A percentile compares a stretch with the other conserved stretches of the same genome.
phyloP scores from a whole-genome alignment of 2,888 invertebrate species.

The Trichacis sp. region DNA sequence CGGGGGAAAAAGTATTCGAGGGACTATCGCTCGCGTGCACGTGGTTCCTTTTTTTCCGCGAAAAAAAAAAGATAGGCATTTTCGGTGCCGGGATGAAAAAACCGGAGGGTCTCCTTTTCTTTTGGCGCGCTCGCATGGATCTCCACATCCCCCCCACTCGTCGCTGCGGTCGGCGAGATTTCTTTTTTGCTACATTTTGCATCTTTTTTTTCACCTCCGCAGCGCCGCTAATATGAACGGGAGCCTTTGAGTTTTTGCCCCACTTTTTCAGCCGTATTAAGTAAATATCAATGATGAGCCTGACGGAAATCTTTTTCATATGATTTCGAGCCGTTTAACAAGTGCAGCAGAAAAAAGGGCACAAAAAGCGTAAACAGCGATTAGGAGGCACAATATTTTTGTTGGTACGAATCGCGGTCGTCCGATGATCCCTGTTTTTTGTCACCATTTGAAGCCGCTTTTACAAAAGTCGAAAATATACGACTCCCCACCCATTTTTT shows the following conservation, averaged over 20 bases:
- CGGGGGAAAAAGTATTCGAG: no score
- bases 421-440: background rate
- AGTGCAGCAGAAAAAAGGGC: constrained; percentile 22
- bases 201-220: constrained; percentile 16
- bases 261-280: constrained; percentile 22
- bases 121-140: constrained; percentile 1
- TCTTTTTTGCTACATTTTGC: constrained; percentile 14
- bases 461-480: background rate
- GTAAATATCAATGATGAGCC: constrained; percentile 36
- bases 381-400: constrained; percentile 17
- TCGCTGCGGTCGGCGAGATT: constrained; percentile 1
- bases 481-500: background rate
- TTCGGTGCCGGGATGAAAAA: constrained; percentile 22
- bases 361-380: constrained; percentile 28
- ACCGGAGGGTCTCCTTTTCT: constrained; percentile 13
- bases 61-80: constrained; percentile 17
- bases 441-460: background rate
- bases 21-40: no score
- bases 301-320: constrained; percentile 21
- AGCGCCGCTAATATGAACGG: no score
- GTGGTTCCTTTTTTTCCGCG: constrained; percentile 14
- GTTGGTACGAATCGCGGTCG: constrained; percentile 1
- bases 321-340: constrained; percentile 28
- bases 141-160: background rate
- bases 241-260: constrained; percentile 27